A percentile compares a stretch with the other conserved stretches of the same genome.
Evolutionary conservation across 2,888 invertebrate species (phyloP).

Genomic region (Cryptophagus acutangulus): DNA sequence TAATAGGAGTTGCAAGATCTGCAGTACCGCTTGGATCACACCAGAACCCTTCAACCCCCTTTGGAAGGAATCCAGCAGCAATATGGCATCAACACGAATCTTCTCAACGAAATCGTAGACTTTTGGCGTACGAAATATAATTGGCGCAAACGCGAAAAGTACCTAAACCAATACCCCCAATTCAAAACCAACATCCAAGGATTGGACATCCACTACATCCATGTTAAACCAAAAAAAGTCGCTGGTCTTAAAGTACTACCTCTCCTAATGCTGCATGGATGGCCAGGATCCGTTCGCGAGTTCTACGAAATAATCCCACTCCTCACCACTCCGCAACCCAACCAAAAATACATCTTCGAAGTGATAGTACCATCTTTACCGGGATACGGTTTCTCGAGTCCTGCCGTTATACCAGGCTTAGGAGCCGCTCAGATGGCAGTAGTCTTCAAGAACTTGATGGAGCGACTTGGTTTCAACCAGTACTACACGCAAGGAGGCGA

Average conservation of each 20-base stretch:
- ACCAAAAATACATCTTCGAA: slow-evolving; percentile 61
- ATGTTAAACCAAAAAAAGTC: slow-evolving; percentile 52
- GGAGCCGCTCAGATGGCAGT: slow-evolving; percentile 55
- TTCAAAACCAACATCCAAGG: slow-evolving; percentile 70
- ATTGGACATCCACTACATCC: slow-evolving; percentile 58
- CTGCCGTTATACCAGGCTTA: slow-evolving; percentile 59
- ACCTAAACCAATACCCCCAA: slow-evolving; percentile 63
- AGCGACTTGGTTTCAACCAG: slow-evolving; percentile 59
- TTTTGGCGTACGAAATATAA: slow-evolving; percentile 73
- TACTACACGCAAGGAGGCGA: slow-evolving; percentile 77
- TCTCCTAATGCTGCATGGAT: slow-evolving; percentile 74
- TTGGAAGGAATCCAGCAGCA: slow-evolving; percentile 65
- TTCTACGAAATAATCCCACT: slow-evolving; percentile 72
- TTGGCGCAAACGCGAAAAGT: slow-evolving; percentile 58
- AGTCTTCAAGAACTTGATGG: slow-evolving; percentile 65
- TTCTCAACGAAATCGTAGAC: slow-evolving; percentile 61
- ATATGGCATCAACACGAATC: slow-evolving; percentile 72
- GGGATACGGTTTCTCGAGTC: slow-evolving; percentile 43
- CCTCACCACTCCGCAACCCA: slow-evolving; percentile 51
- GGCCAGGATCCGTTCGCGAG: slow-evolving; percentile 84
- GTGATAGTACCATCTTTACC: slow-evolving; percentile 51
- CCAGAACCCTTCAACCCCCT: slow-evolving; percentile 47
- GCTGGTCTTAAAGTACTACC: slow-evolving; percentile 52
- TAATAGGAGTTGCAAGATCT: slow-evolving; percentile 46
- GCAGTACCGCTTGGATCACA: slow-evolving; percentile 52